phyloP scores from a whole-genome alignment of 2,113 vertebrate genomes.

The Amblyopsis rosae region DNA sequence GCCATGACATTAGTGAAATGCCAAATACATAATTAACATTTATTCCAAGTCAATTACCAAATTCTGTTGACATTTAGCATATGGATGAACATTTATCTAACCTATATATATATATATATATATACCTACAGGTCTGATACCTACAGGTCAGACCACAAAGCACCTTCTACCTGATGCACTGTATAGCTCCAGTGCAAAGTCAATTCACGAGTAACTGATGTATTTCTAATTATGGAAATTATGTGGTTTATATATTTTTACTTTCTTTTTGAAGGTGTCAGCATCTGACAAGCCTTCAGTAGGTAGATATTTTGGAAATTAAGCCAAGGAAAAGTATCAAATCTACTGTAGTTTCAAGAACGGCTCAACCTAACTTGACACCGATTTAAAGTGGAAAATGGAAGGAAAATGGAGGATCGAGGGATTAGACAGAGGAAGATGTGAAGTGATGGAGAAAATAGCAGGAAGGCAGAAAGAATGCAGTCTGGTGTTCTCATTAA shows the following conservation, averaged over 20 bases:
- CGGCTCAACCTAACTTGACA: slow-evolving; percentile 27
- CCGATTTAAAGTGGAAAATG: neutral
- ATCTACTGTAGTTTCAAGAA: slow-evolving; percentile 8
- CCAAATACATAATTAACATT: slow-evolving; percentile 56
- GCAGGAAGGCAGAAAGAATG: slow-evolving; percentile 18
- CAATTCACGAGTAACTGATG: too few relatives aligned
- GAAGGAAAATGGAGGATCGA: neutral
- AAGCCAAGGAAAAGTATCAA: too few relatives aligned
- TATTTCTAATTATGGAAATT: too few relatives aligned
- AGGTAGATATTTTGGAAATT: too few relatives aligned
- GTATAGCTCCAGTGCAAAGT: too few relatives aligned
- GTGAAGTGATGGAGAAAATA: neutral
- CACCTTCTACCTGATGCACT: too few relatives aligned
- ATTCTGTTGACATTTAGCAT: slow-evolving; percentile 41
- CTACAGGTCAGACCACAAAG: too few relatives aligned
- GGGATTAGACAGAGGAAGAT: neutral
- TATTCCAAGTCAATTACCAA: slow-evolving; percentile 20
- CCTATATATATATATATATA: too few relatives aligned
- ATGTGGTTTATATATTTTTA: too few relatives aligned
- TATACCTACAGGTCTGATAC: too few relatives aligned
- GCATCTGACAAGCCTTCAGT: too few relatives aligned
- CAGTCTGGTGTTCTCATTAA: slow-evolving; percentile 45
- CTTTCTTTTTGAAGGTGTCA: too few relatives aligned
- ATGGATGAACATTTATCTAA: slow-evolving; percentile 26
- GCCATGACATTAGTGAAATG: slow-evolving; percentile 40